These are phyloP conservation scores for Epirrita christyi DNA, from an alignment of 2,888 invertebrate genomes.

Conservation along the genomic window DNA sequence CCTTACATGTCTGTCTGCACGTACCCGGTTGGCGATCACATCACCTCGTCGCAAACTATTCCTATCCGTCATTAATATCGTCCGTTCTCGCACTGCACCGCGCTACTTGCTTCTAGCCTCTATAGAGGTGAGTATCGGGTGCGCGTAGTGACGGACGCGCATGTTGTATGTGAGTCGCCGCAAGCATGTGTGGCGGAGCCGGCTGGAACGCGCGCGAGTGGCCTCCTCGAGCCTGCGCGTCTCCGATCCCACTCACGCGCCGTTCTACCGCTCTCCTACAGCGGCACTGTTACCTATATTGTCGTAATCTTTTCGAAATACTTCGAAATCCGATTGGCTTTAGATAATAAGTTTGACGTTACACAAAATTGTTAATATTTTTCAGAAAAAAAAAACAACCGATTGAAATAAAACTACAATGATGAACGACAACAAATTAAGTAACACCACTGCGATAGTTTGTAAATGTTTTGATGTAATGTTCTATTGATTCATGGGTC, in stretches of 20 bases:
- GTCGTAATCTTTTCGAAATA: slow-evolving; percentile 22
- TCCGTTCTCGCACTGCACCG: slow-evolving; percentile 49
- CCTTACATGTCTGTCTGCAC: slow-evolving; percentile 69
- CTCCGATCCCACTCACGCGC: slow-evolving; percentile 12
- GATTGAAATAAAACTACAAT: slow-evolving; percentile 36
- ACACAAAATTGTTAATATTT: background rate
- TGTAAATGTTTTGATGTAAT: background rate
- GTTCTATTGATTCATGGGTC: slow-evolving; percentile 53
- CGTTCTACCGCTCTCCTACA: slow-evolving; percentile 31
- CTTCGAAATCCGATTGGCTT: slow-evolving; percentile 18
- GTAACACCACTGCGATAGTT: slow-evolving; percentile 22
- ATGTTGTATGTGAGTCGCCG: slow-evolving; percentile 58
- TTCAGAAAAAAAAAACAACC: background rate
- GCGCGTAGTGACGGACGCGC: slow-evolving; percentile 53
- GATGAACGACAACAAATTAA: slow-evolving; percentile 15
- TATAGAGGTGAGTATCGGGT: slow-evolving; percentile 50
- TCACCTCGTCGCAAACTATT: slow-evolving; percentile 56
- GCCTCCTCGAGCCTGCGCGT: slow-evolving; percentile 24
- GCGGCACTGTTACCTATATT: slow-evolving; percentile 35
- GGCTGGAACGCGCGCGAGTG: slow-evolving; percentile 44
- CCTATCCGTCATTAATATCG: slow-evolving; percentile 58
- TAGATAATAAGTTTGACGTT: slow-evolving; percentile 10
- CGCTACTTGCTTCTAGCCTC: slow-evolving; percentile 59
- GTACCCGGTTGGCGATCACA: slow-evolving; percentile 61
- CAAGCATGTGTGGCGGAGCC: slow-evolving; percentile 26